These are phyloP conservation scores for Syrista parreyssii DNA, from an alignment of 2,888 invertebrate species.

Conservation along the genomic window DNA sequence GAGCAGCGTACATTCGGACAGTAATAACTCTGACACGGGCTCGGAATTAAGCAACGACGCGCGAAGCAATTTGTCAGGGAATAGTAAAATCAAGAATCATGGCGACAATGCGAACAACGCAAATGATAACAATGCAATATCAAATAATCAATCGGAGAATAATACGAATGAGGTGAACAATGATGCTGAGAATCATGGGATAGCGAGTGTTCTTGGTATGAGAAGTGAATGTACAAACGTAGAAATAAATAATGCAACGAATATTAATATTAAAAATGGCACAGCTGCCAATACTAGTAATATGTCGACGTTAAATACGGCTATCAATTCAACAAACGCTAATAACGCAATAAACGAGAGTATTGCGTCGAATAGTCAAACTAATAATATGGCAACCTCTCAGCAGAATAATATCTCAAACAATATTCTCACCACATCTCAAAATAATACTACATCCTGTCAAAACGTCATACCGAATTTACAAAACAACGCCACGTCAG, in stretches of 20 bases:
- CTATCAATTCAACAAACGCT: constrained; percentile 57
- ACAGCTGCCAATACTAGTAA: constrained; percentile 51
- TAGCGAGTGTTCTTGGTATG: constrained; percentile 24
- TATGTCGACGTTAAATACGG: constrained; percentile 56
- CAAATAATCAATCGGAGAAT: constrained; percentile 42
- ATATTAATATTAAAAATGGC: constrained; percentile 62
- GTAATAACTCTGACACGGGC: constrained; percentile 50
- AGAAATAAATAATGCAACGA: constrained; percentile 63
- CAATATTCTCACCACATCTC: constrained; percentile 39
- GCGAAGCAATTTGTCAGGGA: constrained; percentile 9
- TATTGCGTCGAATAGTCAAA: constrained; percentile 58
- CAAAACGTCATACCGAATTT: constrained; percentile 34
- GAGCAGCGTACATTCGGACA: constrained; percentile 46
- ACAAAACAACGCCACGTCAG: constrained; percentile 32
- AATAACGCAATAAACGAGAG: constrained; percentile 64
- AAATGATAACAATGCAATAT: constrained; percentile 37
- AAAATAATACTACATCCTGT: constrained; percentile 37
- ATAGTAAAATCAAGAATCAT: constrained; percentile 14
- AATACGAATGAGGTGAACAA: constrained; percentile 30
- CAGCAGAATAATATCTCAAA: constrained; percentile 42
- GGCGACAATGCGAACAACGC: constrained; percentile 32
- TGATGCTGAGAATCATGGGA: constrained; percentile 22
- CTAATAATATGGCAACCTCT: constrained; percentile 43
- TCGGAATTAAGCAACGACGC: constrained; percentile 48
- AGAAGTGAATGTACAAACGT: constrained; percentile 62